Base-by-base conservation (phyloP, 2,113 vertebrate genomes). In the Piaya cayana region DNA sequence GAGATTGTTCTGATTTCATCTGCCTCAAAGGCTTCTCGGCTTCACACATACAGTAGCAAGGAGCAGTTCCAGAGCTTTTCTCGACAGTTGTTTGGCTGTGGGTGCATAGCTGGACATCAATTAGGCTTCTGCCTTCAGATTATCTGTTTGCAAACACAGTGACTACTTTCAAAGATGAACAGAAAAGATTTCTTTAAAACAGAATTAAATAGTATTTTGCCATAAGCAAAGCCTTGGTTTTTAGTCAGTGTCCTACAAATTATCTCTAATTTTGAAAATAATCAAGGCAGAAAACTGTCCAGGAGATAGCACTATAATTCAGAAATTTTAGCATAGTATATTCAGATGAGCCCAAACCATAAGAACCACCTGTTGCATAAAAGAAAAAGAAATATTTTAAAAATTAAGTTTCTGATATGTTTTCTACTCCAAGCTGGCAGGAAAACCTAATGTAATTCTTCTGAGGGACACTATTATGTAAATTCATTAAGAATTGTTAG, bases 21-120 rank as follows among this genome's bases (percentile, higher is more conserved):
- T 93, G 88, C 77, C 92, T 93, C 86, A 90, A 93, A 93, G 91
- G 62, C 90, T 92, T 58, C 82, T 79, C 94, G 88, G 94, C 80
- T 84, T 94, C 78, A 70, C 76, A 85, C 74, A 91, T 60, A 94
- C 95, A 96, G 96, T 96, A 97, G 96, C 94, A 86, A 93, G 90
- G 85, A 96, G 90, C 64, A 95, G 45, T 88, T 96, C 96, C 97
- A 97, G 95, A 96, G 78, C 79, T 77, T 75, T 87, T 89, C 92
- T 64, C 92, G 96, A 96, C 97, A 93, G 94, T 95, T 95, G 59
- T 95, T 97, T 97, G 95, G 97, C 97, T 90, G 19, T 1, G 11
- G 17, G 70, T 34, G 36, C 56, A 76, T 77, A 77, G 74, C 86
- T 95, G 96, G 97, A 97, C 96, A 96, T 96, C 92, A 90, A 64